Percentiles rank a stretch among this genome's conserved stretches.
phyloP scores from a whole-genome alignment of 64 coral and sea anemone species.

The Anthopleura sola region DNA sequence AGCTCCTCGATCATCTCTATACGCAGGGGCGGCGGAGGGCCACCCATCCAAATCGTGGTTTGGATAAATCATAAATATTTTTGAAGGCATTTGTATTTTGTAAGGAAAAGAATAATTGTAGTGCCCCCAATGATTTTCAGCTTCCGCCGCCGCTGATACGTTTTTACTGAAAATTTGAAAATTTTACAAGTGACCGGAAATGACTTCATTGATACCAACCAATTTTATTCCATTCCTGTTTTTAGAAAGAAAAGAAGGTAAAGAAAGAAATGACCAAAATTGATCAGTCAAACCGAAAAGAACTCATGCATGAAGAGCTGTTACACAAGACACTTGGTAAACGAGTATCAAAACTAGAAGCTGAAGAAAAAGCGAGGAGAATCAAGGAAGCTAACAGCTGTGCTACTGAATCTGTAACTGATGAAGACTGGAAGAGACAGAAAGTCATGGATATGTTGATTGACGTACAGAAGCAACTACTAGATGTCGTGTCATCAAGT shows the following conservation, averaged over 20 bases:
- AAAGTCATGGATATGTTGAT: conserved; percentile 77
- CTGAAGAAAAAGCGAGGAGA: conserved; percentile 55
- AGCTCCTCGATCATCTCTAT: no score
- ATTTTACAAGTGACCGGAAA: no score
- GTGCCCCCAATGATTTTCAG: no score
- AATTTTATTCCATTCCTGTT: neutral
- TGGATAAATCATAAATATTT: no score
- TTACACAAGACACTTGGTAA: conserved; percentile 58
- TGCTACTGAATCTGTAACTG: neutral
- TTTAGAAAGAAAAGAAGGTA: conserved; percentile 71
- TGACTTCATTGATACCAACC: no score
- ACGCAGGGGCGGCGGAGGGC: no score
- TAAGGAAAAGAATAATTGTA: no score
- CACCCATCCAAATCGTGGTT: no score
- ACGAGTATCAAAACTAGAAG: conserved; percentile 46
- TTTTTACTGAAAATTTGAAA: no score
- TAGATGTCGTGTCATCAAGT: conserved; percentile 35
- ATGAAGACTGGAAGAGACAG: conserved; percentile 42
- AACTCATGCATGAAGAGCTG: conserved; percentile 80
- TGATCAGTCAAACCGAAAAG: conserved; percentile 62
- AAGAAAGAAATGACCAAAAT: conserved; percentile 57
- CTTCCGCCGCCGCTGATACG: no score
- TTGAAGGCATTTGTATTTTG: no score
- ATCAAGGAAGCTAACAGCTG: conserved; percentile 49
- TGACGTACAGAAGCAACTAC: conserved; percentile 63